A percentile compares a stretch with the other conserved stretches of the same genome.
phyloP scores from a whole-genome alignment of 2,113 vertebrate genomes.

The Cavia porcellus region DNA sequence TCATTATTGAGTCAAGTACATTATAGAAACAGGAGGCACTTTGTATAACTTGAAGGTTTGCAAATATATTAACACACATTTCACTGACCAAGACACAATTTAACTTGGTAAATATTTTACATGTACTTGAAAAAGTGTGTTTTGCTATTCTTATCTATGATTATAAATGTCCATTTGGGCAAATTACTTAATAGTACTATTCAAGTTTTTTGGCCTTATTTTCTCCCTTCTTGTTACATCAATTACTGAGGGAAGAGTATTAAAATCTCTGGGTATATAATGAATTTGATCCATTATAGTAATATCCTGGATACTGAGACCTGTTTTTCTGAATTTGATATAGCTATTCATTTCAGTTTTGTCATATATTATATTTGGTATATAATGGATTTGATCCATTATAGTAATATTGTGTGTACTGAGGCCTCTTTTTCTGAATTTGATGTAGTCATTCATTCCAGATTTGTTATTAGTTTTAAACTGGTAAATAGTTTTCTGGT shows the following conservation, averaged over 20 bases:
- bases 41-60: neutral
- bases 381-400: neutral
- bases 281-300: neutral
- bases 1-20: neutral
- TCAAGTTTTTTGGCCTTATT: neutral
- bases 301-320: neutral
- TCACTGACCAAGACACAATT: neutral
- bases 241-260: neutral
- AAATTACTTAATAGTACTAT: neutral
- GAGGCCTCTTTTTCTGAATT: neutral
- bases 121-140: neutral
- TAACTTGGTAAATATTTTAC: neutral
- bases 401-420: neutral
- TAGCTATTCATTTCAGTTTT: neutral
- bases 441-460: neutral
- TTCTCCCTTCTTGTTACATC: neutral
- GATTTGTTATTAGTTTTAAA: neutral
- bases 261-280: neutral
- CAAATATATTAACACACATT: neutral
- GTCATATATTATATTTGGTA: no score
- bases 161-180: neutral
- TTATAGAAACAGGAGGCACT: neutral
- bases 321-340: neutral
- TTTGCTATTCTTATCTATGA: neutral
- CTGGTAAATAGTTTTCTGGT: neutral